Evolutionary conservation across 2,797 vertebrate species (phyloP).

Genomic region (Lophotriccus pileatus): DNA sequence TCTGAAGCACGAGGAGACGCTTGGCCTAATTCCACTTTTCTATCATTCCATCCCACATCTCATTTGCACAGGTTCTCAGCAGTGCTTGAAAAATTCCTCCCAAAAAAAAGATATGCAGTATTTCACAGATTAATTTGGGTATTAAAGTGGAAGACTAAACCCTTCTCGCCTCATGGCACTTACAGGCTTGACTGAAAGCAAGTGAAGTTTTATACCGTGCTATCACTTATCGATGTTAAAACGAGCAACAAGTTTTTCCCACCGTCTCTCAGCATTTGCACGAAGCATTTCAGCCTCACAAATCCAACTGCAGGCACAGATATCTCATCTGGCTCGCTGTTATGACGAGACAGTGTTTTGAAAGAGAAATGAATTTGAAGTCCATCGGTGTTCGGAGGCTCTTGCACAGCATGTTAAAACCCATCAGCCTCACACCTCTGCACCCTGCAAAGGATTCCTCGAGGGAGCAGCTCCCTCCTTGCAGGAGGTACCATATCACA

Average conservation of each 20-base stretch:
- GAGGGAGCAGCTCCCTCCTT: not conserved
- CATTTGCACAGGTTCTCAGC: not conserved
- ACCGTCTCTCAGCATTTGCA: not conserved
- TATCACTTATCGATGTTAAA: not conserved
- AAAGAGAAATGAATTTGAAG: not conserved
- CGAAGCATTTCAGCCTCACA: not conserved
- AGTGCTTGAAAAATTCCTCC: not conserved
- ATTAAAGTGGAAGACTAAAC: not conserved
- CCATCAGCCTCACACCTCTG: not conserved
- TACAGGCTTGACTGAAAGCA: not conserved
- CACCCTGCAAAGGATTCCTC: not conserved
- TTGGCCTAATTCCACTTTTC: not conserved
- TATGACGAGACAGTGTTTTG: not conserved
- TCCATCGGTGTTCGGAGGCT: not conserved
- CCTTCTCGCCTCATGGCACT: not conserved
- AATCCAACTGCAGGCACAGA: not conserved
- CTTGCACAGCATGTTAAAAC: not conserved
- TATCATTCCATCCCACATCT: not conserved
- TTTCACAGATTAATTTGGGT: not conserved
- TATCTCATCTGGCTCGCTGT: not conserved
- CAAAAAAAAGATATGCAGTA: rapidly evolving
- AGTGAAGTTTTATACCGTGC: rapidly evolving
- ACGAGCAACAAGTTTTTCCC: not conserved
- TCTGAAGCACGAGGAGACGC: not conserved
- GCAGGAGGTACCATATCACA: not conserved